Base-by-base conservation (phyloP, 2,888 invertebrate species). In the Aradus depressus region DNA sequence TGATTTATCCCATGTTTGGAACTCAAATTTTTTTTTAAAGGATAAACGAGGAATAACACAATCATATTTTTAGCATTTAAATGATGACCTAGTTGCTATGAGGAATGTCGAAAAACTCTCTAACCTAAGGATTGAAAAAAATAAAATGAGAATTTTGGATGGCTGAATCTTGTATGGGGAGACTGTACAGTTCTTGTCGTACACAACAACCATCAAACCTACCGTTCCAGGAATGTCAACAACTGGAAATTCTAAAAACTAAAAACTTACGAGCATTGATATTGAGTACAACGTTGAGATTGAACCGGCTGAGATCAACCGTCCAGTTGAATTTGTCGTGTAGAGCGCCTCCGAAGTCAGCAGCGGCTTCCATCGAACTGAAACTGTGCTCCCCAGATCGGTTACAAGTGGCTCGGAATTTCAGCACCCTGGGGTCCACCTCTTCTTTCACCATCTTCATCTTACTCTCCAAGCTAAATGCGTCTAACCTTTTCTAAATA, bases 251-350 rank as follows among this genome's bases (percentile, higher is more conserved):
- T 10, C 28, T 28, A 28, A 28, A 28, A 44, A 23, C 18, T 16
- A 31, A 23, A n/a, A 18, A 16, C 26, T 60, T 61, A 69, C 70
- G 61, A 32, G 65, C 59, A 32, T 58, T 61, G 23, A 74, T 64
- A 58, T 67, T 67, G 35, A 73, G 63, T n/a, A 72, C 60, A 25
- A 76, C 67, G 62, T 78, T 76, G 41, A 78, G 62, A 58, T 77
- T 71, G 64, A 69, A 75, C 21, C 68, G 62, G 19, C 68, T 71
- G 60, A 78, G 66, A 56, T 75, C 71, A 3, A 77, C 75, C 53
- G 73, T 68, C 78, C 77, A 78, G 18, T 69, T 64, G 62, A 73
- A 76, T 55, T 68, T 68, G 47, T 74, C 72, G 60, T 76, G 72
- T 18, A 77, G 62, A 41, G 68, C 68, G 14, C 73, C 75, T 5